Percentiles rank a stretch among this genome's conserved stretches.
These are phyloP conservation scores for Hucho hucho DNA, from an alignment of 2,113 vertebrate genomes.

Conservation along the genomic window DNA sequence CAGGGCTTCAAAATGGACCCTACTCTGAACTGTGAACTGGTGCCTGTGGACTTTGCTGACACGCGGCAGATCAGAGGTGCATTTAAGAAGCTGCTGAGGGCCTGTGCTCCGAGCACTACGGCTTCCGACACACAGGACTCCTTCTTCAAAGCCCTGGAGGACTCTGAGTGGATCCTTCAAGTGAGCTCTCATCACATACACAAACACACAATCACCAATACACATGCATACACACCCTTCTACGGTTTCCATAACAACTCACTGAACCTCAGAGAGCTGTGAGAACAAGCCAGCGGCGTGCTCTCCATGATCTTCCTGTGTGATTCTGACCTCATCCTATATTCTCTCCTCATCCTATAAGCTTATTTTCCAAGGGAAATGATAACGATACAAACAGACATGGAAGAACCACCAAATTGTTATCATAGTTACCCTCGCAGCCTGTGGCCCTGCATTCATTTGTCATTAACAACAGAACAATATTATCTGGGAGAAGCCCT, in stretches of 20 bases:
- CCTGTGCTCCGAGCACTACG: slow-evolving; percentile 88
- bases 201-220: neutral
- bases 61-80: slow-evolving; percentile 90
- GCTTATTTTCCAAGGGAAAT: slow-evolving; percentile 53
- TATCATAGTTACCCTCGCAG: slow-evolving; percentile 29
- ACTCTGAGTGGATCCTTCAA: slow-evolving; percentile 96
- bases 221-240: neutral
- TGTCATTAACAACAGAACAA: slow-evolving; percentile 33
- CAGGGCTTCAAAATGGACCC: slow-evolving; percentile 93
- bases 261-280: slow-evolving; percentile 14
- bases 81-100: slow-evolving; percentile 94
- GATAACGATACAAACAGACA: slow-evolving; percentile 22
- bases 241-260: neutral
- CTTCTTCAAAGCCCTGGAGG: slow-evolving; percentile 90
- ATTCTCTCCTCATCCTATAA: slow-evolving; percentile 26
- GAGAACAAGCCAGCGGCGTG: slow-evolving; percentile 36
- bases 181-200: slow-evolving; percentile 60
- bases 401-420: slow-evolving; percentile 25
- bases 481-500: slow-evolving; percentile 50
- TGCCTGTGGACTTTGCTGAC: slow-evolving; percentile 95
- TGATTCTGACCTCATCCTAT: slow-evolving; percentile 54
- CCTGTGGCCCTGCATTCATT: slow-evolving; percentile 35
- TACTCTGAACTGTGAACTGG: slow-evolving; percentile 92
- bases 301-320: slow-evolving; percentile 41
- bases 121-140: slow-evolving; percentile 85